Evolutionary conservation across 1,140 invertebrate genomes (phyloP).

Genomic region (Bombus affinis): DNA sequence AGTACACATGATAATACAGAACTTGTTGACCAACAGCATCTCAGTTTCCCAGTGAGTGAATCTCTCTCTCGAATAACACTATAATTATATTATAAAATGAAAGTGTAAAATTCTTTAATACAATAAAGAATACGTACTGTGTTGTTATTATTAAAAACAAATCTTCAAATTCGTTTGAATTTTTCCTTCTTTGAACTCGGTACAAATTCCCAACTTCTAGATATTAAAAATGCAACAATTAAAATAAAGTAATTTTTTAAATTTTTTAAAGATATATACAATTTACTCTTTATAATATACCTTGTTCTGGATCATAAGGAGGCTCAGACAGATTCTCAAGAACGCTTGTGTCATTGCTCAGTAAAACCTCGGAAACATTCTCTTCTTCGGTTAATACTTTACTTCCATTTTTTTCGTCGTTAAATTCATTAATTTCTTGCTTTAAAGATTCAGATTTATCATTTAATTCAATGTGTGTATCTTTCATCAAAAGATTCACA

Average conservation of each 20-base stretch:
- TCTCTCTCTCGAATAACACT: conserved; percentile 82
- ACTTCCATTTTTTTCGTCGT: background rate
- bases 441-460: background rate
- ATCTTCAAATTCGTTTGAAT: conserved; percentile 73
- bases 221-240: conserved; percentile 7
- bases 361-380: conserved; percentile 12
- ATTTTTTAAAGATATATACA: background rate
- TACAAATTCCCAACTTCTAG: conserved; percentile 77
- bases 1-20: conserved; percentile 84
- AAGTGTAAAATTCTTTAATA: conserved; percentile 6
- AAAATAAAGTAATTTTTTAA: conserved; percentile 11
- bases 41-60: conserved; percentile 81
- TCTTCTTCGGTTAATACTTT: conserved; percentile 30
- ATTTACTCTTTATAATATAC: conserved; percentile 48
- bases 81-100: conserved; percentile 25
- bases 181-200: conserved; percentile 74
- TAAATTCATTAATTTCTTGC: background rate
- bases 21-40: conserved; percentile 84
- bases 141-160: conserved; percentile 78
- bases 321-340: conserved; percentile 38
- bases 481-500: background rate
- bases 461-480: background rate
- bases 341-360: conserved; percentile 4
- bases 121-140: conserved; percentile 66
- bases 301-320: conserved; percentile 73